Conservation (phyloP, 1,140 invertebrate species). For the Hylaeus anthracinus region DNA sequence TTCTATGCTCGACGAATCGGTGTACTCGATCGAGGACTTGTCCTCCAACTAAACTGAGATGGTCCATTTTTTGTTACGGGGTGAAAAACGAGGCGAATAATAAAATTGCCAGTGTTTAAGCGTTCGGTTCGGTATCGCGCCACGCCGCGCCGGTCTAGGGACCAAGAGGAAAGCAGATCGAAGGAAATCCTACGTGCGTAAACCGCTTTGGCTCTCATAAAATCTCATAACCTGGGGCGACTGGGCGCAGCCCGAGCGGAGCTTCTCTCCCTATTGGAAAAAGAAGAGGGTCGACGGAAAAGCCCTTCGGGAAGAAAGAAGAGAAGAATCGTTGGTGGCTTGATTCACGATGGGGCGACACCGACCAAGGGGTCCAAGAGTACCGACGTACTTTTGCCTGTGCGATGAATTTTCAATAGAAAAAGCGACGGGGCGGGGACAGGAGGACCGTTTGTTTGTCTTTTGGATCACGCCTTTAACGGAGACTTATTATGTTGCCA, state of each 20-base stretch:
- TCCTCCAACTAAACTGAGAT: too few relatives aligned
- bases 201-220: conserved; percentile 80
- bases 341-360: conserved; percentile 51
- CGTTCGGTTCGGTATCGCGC: neutral
- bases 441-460: conserved; percentile 69
- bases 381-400: conserved; percentile 58
- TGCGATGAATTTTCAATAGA: conserved; percentile 75
- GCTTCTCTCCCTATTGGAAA: conserved; percentile 39
- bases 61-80: too few relatives aligned
- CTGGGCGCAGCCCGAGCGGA: conserved; percentile 19
- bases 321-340: conserved; percentile 42
- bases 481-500: conserved; percentile 37
- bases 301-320: conserved; percentile 20
- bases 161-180: conserved; percentile 17
- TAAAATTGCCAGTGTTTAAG: neutral
- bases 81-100: neutral
- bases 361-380: conserved; percentile 46
- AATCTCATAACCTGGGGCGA: conserved; percentile 79
- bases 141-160: neutral
- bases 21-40: too few relatives aligned
- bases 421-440: conserved; percentile 20
- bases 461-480: conserved; percentile 71
- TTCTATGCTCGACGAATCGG: too few relatives aligned
- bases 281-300: conserved; percentile 23
- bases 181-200: conserved; percentile 59